Conservation (phyloP, 1,140 invertebrate genomes). For the Zaprionus capensis region DNA sequence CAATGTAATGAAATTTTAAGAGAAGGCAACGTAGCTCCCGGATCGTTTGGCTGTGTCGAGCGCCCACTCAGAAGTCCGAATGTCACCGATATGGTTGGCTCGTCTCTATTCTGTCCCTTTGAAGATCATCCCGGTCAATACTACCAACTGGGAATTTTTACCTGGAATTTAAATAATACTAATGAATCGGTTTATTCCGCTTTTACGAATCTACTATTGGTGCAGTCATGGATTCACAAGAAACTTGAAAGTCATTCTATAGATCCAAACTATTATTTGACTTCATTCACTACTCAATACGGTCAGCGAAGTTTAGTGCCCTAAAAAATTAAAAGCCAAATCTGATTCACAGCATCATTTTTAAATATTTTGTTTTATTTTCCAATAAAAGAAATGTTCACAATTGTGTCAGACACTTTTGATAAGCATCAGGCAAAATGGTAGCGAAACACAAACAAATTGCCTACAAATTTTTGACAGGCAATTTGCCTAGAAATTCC, state of each 20-base stretch:
- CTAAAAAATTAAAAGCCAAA: not conserved
- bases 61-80: not conserved
- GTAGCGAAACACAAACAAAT: conserved; percentile 63
- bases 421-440: conserved; percentile 61
- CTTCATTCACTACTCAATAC: not conserved
- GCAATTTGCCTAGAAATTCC: conserved; percentile 71
- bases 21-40: not conserved
- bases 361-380: conserved; percentile 21
- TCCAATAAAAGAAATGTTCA: conserved; percentile 36
- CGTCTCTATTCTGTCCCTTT: conserved; percentile 87
- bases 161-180: conserved; percentile 60
- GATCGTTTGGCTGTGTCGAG: conserved; percentile 85
- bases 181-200: not conserved
- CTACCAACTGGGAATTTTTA: conserved; percentile 85
- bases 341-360: not conserved
- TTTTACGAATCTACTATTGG: conserved; percentile 2
- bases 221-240: conserved; percentile 23
- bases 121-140: conserved; percentile 84
- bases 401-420: conserved; percentile 64
- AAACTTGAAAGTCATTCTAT: not conserved
- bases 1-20: conserved; percentile 85
- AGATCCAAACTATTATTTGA: conserved; percentile 10
- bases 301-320: not conserved
- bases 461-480: conserved; percentile 77
- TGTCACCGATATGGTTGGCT: not conserved